Base-by-base conservation (phyloP, 2,797 vertebrate species). In the Characodon lateralis region DNA sequence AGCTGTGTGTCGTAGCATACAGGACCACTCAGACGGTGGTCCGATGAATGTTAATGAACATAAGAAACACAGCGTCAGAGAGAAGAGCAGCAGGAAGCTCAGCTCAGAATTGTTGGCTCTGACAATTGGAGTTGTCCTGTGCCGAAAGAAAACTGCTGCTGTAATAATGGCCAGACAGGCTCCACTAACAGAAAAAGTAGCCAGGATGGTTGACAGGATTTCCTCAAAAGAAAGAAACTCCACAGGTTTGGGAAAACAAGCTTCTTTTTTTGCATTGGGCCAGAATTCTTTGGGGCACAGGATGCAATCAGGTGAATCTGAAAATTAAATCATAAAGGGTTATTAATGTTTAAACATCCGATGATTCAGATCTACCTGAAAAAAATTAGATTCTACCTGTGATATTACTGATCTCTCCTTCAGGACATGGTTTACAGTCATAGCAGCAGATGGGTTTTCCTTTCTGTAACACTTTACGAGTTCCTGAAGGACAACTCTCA, bases 391-490 rank as follows among this genome's bases (percentile, higher is more conserved):
- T 22, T 39, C 0, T 41, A 66, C 65, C 65, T 68, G 35, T 68
- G 9, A 43, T n/a, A 43, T 68, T 68, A 43, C 65, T 68, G 72
- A 94, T 90, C 73, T 95, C 89, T 75, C 94, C 95, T 13, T 95
- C 94, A 61, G 94, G 92, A 84, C 95, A 96, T 35, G 92, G 93
- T 78, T 95, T 79, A 87, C 95, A 96, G 69, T 96, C 94, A 81
- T 94, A 95, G 87, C 95, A 96, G 84, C 95, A 95, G 72, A 78
- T 74, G 35, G 92, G 94, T 78, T 83, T 93, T 78, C 91, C 92
- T 88, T 89, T 93, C 80, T 92, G 91, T 51, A 89, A 73, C 48
- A 93, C 90, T 85, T 94, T 95, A n/a, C 88, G 92, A 74, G 90
- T 93, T 56, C 94, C 94, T 78, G 88, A 83, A 58, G 80, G 65